Evolutionary conservation across 2,888 invertebrate species (phyloP).

Genomic region (Bugulina stolonifera): DNA sequence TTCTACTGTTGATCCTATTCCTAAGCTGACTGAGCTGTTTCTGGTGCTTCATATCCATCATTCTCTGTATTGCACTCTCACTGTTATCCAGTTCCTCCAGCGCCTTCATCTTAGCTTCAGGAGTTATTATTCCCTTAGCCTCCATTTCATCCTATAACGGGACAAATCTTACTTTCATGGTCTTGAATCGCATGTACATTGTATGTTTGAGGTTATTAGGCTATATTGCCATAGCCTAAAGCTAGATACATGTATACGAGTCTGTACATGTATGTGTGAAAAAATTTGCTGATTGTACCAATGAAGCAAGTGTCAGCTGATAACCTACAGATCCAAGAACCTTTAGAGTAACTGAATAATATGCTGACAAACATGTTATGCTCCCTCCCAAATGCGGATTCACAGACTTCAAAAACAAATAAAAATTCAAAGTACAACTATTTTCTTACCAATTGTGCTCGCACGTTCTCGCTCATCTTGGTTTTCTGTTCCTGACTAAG

Average conservation of each 20-base stretch:
- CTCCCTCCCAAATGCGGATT: background rate
- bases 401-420: background rate
- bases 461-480: constrained; percentile 6
- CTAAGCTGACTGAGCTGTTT: constrained; percentile 38
- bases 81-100: constrained; percentile 29
- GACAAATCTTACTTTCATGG: too few species aligned
- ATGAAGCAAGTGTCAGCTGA: too few species aligned
- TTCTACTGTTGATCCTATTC: constrained; percentile 37
- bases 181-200: too few species aligned
- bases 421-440: background rate
- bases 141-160: constrained; percentile 31
- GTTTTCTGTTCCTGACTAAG: background rate
- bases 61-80: constrained; percentile 36
- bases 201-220: too few species aligned
- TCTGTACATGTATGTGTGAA: too few species aligned
- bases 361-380: background rate
- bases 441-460: constrained; percentile 17
- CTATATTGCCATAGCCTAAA: too few species aligned
- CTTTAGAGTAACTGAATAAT: too few species aligned
- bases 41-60: constrained; percentile 34
- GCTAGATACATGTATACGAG: too few species aligned
- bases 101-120: constrained; percentile 28
- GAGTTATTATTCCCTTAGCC: constrained; percentile 37
- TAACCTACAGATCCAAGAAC: too few species aligned
- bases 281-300: too few species aligned